Evolutionary conservation across 2,888 invertebrate species (phyloP).

Genomic region (Pseudanteris insignis): DNA sequence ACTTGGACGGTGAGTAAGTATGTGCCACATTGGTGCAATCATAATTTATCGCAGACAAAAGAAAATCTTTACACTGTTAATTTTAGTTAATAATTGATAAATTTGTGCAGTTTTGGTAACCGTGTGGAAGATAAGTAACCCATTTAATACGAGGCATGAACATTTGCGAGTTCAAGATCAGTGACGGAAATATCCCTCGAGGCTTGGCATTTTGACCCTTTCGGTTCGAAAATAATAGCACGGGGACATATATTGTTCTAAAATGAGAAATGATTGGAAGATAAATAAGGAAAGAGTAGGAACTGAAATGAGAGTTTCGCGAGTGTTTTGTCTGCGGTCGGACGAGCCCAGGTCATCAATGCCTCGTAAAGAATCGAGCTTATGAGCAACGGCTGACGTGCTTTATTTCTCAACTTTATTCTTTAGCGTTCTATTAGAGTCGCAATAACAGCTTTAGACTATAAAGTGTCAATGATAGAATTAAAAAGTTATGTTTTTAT

Average conservation of each 20-base stretch:
- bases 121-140: too few relatives aligned
- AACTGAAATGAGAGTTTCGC: conserved; percentile 44
- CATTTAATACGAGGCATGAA: too few relatives aligned
- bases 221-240: conserved; percentile 30
- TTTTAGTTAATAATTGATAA: conserved; percentile 33
- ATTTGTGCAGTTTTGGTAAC: conserved; percentile 13
- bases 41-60: conserved; percentile 20
- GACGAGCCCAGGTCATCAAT: conserved; percentile 58
- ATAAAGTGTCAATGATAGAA: conserved; percentile 37
- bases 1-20: conserved; percentile 43
- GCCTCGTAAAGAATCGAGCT: conserved; percentile 65
- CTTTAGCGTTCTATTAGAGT: conserved; percentile 29
- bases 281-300: conserved; percentile 41
- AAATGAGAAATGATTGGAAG: conserved; percentile 42
- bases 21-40: conserved; percentile 41
- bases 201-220: conserved; percentile 24
- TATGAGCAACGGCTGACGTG: conserved; percentile 62
- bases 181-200: conserved; percentile 32
- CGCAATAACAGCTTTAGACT: conserved; percentile 26
- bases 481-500: conserved; percentile 11
- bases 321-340: conserved; percentile 60
- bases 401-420: conserved; percentile 43
- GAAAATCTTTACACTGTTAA: conserved; percentile 25
- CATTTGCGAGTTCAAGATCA: conserved; percentile 16
- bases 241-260: conserved; percentile 37